Conservation (phyloP, 2,888 invertebrate species). For the Hemistola chrysoprasaria region DNA sequence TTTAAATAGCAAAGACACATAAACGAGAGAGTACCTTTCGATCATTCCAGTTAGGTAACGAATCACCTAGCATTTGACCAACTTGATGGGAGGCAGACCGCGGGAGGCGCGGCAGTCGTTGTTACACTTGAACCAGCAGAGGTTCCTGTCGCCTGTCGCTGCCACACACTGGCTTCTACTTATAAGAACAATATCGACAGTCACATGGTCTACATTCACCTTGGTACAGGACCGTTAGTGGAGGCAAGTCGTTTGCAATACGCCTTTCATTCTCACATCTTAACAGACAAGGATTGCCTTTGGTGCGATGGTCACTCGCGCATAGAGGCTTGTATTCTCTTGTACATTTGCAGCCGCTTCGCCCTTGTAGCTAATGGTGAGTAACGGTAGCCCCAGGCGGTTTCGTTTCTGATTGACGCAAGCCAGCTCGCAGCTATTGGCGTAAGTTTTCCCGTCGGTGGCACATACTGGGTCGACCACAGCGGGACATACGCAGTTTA, state of each 20-base stretch:
- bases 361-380: constrained; percentile 27
- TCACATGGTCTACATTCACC: constrained; percentile 10
- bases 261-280: constrained; percentile 37
- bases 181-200: constrained; percentile 24
- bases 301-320: constrained; percentile 36
- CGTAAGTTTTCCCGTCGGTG: constrained; percentile 38
- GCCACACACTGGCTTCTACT: constrained; percentile 39
- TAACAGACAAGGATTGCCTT: constrained; percentile 36
- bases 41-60: too few relatives aligned
- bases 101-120: constrained; percentile 29
- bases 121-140: constrained; percentile 38
- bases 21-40: too few relatives aligned
- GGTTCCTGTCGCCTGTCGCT: constrained; percentile 42
- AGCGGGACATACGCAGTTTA: constrained; percentile 33
- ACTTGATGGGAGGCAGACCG: constrained; percentile 11
- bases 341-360: constrained; percentile 35
- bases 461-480: constrained; percentile 41
- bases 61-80: too few relatives aligned
- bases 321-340: constrained; percentile 35
- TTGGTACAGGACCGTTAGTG: constrained; percentile 3
- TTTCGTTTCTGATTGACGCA: constrained; percentile 34
- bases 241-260: not conserved
- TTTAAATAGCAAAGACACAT: too few relatives aligned
- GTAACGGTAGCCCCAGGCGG: not conserved
- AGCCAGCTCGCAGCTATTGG: constrained; percentile 36